These are phyloP conservation scores for Dryobates pubescens DNA, from an alignment of 2,797 vertebrate genomes.

Conservation along the genomic window DNA sequence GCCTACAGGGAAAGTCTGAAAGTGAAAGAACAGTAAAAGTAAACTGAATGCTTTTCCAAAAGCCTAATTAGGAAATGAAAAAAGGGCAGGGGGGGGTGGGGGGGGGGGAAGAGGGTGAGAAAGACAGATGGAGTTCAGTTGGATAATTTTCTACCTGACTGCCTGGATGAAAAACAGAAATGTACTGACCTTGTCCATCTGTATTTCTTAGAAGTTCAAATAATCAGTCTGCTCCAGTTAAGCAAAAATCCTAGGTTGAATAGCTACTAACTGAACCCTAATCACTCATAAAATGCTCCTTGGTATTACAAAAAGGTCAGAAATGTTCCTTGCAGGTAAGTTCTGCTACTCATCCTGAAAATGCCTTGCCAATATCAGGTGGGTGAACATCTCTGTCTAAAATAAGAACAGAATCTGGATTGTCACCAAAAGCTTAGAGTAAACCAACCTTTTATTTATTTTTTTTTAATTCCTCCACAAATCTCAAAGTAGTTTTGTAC, in stretches of 20 bases:
- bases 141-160: constrained; percentile 75
- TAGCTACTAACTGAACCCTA: constrained; percentile 62
- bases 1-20: background rate
- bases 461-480: background rate
- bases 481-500: background rate
- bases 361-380: constrained; percentile 10
- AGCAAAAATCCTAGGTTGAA: constrained; percentile 55
- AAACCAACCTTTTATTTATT: background rate
- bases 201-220: constrained; percentile 63
- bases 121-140: constrained; percentile 60
- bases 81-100: no score
- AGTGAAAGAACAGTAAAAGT: background rate
- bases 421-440: background rate
- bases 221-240: constrained; percentile 55
- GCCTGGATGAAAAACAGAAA: constrained; percentile 64
- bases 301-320: constrained; percentile 26
- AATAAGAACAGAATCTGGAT: background rate
- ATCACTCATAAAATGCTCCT: constrained; percentile 55
- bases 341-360: constrained; percentile 28
- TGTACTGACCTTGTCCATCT: constrained; percentile 57
- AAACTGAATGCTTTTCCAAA: constrained; percentile 5
- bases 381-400: background rate
- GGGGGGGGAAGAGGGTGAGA: no score
- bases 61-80: constrained; percentile 26
- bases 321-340: constrained; percentile 15